A percentile compares a stretch with the other conserved stretches of the same genome.
Evolutionary conservation across 2,113 vertebrate genomes (phyloP).

Genomic region (Odobenus rosmarus): DNA sequence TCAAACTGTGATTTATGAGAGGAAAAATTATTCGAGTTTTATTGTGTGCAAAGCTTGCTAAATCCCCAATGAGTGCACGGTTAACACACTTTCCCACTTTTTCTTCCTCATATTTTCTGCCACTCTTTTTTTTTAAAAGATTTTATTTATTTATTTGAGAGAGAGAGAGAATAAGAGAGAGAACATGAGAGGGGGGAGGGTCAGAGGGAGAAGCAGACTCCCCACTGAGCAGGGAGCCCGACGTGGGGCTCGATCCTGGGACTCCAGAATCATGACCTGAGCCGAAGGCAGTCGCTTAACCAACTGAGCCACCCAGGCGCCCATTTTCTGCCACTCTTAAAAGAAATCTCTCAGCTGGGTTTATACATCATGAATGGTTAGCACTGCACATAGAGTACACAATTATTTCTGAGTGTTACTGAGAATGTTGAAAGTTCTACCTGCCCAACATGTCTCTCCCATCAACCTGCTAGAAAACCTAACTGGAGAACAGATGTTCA

Average conservation of each 20-base stretch:
- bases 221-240: no score
- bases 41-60: not conserved
- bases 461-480: constrained; percentile 2
- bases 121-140: no score
- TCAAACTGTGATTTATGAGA: not conserved
- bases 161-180: no score
- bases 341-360: not conserved
- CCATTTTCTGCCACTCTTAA: constrained; percentile 20
- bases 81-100: not conserved
- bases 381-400: not conserved
- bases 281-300: no score
- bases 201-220: no score
- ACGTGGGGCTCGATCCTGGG: no score
- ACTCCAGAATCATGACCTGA: no score
- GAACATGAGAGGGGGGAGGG: no score
- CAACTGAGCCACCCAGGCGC: no score
- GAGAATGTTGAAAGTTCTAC: not conserved
- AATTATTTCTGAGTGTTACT: not conserved
- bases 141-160: no score
- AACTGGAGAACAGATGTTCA: not conserved
- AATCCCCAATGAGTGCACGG: not conserved
- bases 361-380: not conserved
- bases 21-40: not conserved
- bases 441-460: not conserved
- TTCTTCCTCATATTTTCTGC: not conserved